A percentile compares a stretch with the other conserved stretches of the same genome.
These are phyloP conservation scores for Bombylius major DNA, from an alignment of 2,888 invertebrate species.

Conservation along the genomic window DNA sequence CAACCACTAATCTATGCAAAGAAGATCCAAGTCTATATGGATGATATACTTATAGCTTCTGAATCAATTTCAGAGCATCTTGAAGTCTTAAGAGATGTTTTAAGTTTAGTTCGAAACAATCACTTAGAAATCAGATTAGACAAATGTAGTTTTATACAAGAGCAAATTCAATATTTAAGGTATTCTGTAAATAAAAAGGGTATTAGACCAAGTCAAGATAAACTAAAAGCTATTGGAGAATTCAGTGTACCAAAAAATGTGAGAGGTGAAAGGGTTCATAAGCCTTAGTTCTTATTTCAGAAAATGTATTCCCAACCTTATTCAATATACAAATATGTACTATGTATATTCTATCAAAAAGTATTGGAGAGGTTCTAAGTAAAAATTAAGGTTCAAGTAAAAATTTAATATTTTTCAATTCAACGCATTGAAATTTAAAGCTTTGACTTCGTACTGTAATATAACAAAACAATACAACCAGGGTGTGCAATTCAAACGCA, in stretches of 20 bases:
- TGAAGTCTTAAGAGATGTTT: constrained; percentile 6
- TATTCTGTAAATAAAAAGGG: not conserved
- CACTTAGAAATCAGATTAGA: not conserved
- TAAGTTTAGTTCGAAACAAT: constrained; percentile 10
- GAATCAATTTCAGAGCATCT: constrained; percentile 11
- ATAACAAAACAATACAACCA: no score
- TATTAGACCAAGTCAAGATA: not conserved
- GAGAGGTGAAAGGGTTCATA: no score
- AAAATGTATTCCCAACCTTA: no score
- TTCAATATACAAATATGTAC: no score
- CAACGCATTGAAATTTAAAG: no score
- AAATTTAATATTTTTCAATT: no score
- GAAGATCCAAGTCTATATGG: constrained; percentile 15
- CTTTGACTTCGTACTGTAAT: no score
- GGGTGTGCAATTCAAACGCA: no score
- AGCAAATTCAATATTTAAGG: constrained; percentile 1
- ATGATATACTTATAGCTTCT: constrained; percentile 16
- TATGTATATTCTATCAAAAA: no score
- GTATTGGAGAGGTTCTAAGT: no score
- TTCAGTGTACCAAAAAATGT: not conserved
- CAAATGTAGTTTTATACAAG: constrained; percentile 13
- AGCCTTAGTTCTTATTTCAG: no score
- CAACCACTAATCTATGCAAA: constrained; percentile 5
- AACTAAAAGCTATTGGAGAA: not conserved
- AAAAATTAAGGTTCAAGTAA: no score